A percentile compares a stretch with the other conserved stretches of the same genome.
Conservation (phyloP, 1,140 invertebrate species). For the Potamilus streckersoni region DNA sequence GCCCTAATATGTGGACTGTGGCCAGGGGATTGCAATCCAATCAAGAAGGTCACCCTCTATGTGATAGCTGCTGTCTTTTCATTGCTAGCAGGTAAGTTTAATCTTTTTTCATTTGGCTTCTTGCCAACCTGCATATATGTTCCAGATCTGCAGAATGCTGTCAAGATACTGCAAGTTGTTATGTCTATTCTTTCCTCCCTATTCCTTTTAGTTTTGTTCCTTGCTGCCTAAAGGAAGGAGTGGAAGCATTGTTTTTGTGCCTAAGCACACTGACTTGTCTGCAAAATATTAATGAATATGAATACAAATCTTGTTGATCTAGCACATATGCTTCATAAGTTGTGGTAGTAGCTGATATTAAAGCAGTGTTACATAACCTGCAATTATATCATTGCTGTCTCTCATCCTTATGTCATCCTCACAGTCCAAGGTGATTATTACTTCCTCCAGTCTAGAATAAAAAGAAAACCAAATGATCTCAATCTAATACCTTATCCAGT, state of each 20-base stretch:
- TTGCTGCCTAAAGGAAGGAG: background rate
- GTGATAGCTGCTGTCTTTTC: slow-evolving; percentile 39
- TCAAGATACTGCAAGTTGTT: no score
- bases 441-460: no score
- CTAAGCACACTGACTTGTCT: background rate
- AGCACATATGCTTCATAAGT: no score
- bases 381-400: no score
- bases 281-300: no score
- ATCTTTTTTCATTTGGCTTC: background rate
- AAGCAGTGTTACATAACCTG: no score
- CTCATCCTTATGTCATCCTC: no score
- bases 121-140: background rate
- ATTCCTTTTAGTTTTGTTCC: background rate
- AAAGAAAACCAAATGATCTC: no score
- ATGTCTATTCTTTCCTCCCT: background rate
- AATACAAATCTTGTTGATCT: no score
- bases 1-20: slow-evolving; percentile 25
- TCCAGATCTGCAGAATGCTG: background rate
- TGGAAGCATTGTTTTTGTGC: background rate
- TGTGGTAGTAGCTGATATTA: no score
- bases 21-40: slow-evolving; percentile 18
- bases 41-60: slow-evolving; percentile 39
- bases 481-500: no score
- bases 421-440: no score
- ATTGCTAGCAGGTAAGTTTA: slow-evolving; percentile 41